phyloP scores from a whole-genome alignment of 2,888 invertebrate genomes.

The Drosophila meridiana region DNA sequence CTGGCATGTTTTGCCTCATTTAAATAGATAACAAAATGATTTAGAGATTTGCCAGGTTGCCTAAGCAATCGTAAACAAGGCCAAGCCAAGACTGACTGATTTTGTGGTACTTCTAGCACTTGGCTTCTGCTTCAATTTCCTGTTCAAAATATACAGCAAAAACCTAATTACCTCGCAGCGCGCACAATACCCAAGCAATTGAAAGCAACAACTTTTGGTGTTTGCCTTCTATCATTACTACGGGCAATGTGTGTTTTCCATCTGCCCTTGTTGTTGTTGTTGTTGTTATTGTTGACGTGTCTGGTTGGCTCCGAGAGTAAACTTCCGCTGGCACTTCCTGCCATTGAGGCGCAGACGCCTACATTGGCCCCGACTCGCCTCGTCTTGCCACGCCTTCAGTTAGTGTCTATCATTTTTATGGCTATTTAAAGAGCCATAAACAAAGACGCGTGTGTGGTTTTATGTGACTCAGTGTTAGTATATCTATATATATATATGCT shows the following conservation, averaged over 20 bases:
- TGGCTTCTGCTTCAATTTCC: constrained; percentile 59
- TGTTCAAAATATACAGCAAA: constrained; percentile 39
- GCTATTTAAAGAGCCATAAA: constrained; percentile 71
- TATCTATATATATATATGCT: constrained; percentile 18
- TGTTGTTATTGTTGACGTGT: constrained; percentile 50
- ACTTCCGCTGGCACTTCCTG: constrained; percentile 76
- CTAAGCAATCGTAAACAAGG: background rate
- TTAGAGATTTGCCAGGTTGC: background rate
- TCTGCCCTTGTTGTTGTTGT: constrained; percentile 1
- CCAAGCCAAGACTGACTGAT: background rate
- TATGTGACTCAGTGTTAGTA: constrained; percentile 18
- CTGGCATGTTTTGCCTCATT: background rate
- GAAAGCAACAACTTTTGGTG: constrained; percentile 47
- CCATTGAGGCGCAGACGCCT: constrained; percentile 45
- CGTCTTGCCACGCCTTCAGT: constrained; percentile 24
- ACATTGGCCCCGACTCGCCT: constrained; percentile 11
- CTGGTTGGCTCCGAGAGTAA: constrained; percentile 56
- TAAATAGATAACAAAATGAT: background rate
- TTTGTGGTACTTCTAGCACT: constrained; percentile 22
- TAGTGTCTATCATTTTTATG: constrained; percentile 74
- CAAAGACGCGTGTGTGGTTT: constrained; percentile 42
- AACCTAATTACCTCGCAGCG: constrained; percentile 51
- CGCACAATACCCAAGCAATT: constrained; percentile 34
- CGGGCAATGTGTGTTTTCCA: constrained; percentile 27
- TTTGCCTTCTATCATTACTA: constrained; percentile 49